phyloP scores from a whole-genome alignment of 2,113 vertebrate genomes.

The Saccopteryx leptura region DNA sequence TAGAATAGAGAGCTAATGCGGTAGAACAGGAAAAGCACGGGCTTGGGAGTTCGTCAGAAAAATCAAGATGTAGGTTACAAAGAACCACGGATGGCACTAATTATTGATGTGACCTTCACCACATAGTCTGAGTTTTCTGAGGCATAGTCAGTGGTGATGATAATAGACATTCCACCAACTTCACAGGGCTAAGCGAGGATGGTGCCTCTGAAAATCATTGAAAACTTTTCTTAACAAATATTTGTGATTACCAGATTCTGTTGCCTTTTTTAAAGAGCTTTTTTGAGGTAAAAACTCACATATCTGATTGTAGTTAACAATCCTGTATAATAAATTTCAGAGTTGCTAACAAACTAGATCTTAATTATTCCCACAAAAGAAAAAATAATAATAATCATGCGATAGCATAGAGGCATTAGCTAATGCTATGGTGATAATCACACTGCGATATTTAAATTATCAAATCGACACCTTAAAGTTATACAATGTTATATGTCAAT shows the following conservation, averaged over 20 bases:
- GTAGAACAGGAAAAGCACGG: too few relatives aligned
- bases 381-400: neutral
- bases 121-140: neutral
- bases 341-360: neutral
- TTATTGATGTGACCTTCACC: neutral
- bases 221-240: neutral
- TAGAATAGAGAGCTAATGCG: too few relatives aligned
- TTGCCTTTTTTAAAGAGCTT: neutral
- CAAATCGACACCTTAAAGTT: neutral
- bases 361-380: neutral
- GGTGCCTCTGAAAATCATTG: neutral
- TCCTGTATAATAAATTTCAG: neutral
- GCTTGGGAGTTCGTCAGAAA: neutral
- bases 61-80: neutral
- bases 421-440: neutral
- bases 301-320: neutral
- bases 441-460: neutral
- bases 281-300: neutral
- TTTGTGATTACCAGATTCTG: neutral
- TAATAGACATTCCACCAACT: accelerated
- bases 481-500: neutral
- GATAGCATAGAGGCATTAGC: neutral
- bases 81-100: neutral
- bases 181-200: neutral
- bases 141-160: neutral